Evolutionary conservation across 2,888 invertebrate species (phyloP), one percentile per base, ranked within the genome.

Genomic region (Plutella xylostella): DNA sequence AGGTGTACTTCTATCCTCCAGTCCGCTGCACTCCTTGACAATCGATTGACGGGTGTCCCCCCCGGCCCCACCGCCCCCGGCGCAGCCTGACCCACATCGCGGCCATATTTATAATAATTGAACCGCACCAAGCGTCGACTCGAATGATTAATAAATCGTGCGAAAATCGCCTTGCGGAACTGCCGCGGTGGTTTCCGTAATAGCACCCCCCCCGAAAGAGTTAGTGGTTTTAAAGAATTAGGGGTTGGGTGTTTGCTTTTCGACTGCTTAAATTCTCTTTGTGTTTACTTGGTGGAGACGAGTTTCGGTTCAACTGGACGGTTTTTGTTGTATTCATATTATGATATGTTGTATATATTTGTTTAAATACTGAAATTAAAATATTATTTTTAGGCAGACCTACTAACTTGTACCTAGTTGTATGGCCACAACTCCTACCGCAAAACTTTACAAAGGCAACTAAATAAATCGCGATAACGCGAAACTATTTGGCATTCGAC

Each of bases 41-140:
- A 85, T 85, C 85, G 85, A 85, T 85, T 85, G 85, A 85, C 83
- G 83, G 79, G 79, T 74, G 77, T 68, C 76, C 65, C 61, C 65
- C 63, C 56, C 45, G 40, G 46, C 50, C 51, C 49, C 52, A 50
- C 56, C 55, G 54, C 54, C 57, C 60, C 57, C 47, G 63, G 61
- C 55, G 60, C 45, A 61, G 68, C 76, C 46, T 22, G 56, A 56
- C 56, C 56, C 53, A 56, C 52, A 56, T 45, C 30, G 38, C 28
- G 30, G 35, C 30, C 42, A 55, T 56, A 55, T 56, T 56, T 56
- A 56, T 56, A 53, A 56, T 56, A 56, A 56, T 56, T 56, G 56
- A 53, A 55, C 53, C 49, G 42, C 50, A 47, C 43, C 47, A 45
- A 42, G 50, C 45, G 50, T 50, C 47, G 50, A 50, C 49, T 52